Evolutionary conservation across 2,113 vertebrate genomes (phyloP).

Genomic region (Oncorhynchus tshawytscha): DNA sequence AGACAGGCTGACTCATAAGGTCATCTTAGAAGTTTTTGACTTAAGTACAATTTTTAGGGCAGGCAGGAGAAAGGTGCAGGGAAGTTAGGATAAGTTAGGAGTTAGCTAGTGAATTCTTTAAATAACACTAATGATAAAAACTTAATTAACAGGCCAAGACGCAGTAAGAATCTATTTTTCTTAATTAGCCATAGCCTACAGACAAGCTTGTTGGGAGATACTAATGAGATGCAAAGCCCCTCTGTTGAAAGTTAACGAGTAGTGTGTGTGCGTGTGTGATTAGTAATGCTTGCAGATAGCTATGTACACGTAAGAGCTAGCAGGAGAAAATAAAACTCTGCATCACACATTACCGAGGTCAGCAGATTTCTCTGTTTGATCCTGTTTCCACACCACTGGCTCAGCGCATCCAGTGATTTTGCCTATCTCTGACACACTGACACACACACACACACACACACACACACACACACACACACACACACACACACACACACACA

Average conservation of each 20-base stretch:
- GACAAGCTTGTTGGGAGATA: constrained; percentile 21
- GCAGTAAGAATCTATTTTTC: constrained; percentile 15
- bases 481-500: not conserved
- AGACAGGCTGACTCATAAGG: not conserved
- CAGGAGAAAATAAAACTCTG: not conserved
- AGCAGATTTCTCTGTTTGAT: constrained; percentile 11
- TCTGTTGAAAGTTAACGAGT: constrained; percentile 27
- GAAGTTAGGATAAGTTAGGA: too few relatives aligned
- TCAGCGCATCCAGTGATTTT: not conserved
- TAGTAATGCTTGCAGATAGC: constrained; percentile 24
- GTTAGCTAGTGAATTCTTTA: not conserved
- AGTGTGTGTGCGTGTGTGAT: not conserved
- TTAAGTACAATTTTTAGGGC: constrained; percentile 19
- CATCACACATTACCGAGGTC: not conserved
- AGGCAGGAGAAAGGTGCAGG: not conserved
- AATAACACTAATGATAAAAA: not conserved
- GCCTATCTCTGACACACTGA: not conserved
- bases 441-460: not conserved
- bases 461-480: not conserved
- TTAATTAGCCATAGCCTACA: constrained; percentile 40
- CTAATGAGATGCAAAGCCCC: constrained; percentile 52
- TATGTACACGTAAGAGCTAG: constrained; percentile 2
- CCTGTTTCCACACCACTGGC: constrained; percentile 7
- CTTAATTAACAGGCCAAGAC: not conserved
- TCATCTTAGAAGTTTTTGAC: constrained; percentile 3